Percentiles rank a stretch among this genome's conserved stretches.
These are phyloP conservation scores for Caenorhabditis sp. DNA, from an alignment of 2,888 invertebrate genomes.

Conservation along the genomic window DNA sequence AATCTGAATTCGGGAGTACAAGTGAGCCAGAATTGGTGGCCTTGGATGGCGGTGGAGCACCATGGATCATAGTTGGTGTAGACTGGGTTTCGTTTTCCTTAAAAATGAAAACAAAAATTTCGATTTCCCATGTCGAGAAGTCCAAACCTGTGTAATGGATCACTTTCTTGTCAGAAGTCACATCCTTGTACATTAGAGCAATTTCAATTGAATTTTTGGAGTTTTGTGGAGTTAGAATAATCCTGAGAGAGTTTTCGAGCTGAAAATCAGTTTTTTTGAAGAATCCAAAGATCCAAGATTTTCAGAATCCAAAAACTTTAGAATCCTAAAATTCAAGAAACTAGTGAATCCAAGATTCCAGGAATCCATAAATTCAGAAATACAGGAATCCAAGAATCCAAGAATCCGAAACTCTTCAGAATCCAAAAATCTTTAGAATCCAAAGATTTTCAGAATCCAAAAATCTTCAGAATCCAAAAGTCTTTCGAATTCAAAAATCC, in stretches of 20 bases:
- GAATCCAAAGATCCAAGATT: no score
- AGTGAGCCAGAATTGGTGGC: constrained; percentile 4
- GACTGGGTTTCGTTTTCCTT: not conserved
- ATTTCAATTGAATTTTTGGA: not conserved
- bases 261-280: not conserved
- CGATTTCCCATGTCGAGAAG: no score
- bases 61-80: constrained; percentile 6
- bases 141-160: not conserved
- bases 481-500: no score
- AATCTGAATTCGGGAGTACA: constrained; percentile 1
- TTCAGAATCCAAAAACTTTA: not conserved
- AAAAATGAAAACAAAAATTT: not conserved
- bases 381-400: no score
- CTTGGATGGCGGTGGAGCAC: constrained; percentile 13
- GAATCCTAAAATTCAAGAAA: no score
- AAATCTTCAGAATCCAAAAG: no score
- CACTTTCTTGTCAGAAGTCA: not conserved
- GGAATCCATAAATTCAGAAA: no score
- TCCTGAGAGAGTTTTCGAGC: not conserved
- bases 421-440: no score
- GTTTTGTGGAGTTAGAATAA: not conserved
- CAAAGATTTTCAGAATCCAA: no score
- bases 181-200: constrained; percentile 1
- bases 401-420: no score
- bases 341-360: no score